phyloP scores from a whole-genome alignment of 92 coral and sea anemone species.

The Isaurus tuberculatus region DNA sequence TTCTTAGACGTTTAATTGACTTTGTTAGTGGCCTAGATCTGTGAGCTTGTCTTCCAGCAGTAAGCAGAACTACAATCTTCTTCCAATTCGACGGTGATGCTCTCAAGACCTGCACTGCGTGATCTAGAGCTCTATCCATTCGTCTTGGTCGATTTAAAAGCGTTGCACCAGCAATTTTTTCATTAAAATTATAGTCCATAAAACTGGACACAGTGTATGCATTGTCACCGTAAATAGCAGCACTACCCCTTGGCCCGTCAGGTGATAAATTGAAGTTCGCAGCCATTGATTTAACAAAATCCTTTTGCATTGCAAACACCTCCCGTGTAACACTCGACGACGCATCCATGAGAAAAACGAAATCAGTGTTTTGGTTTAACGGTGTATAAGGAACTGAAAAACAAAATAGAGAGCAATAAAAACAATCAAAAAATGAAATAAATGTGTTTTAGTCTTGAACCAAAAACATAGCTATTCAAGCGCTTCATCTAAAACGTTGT shows the following conservation, averaged over 20 bases:
- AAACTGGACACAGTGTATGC: constrained; percentile 63
- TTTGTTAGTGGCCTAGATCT: constrained; percentile 57
- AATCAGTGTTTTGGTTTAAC: too few species aligned
- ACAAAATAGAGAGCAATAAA: too few species aligned
- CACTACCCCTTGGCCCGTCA: constrained; percentile 71
- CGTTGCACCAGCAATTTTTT: constrained; percentile 66
- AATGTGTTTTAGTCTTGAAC: too few species aligned
- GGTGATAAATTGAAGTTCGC: too few species aligned
- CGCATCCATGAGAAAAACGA: too few species aligned
- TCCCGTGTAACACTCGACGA: too few species aligned
- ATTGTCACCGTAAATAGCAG: constrained; percentile 71
- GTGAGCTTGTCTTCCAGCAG: constrained; percentile 67
- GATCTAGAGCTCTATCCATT: constrained; percentile 70
- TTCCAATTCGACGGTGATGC: constrained; percentile 49
- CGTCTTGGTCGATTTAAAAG: constrained; percentile 58
- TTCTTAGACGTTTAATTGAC: constrained; percentile 70
- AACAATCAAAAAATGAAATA: too few species aligned
- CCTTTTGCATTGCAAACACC: too few species aligned
- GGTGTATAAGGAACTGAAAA: too few species aligned
- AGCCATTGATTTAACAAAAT: too few species aligned
- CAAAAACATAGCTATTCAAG: too few species aligned
- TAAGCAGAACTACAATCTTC: constrained; percentile 64
- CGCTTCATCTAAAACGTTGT: too few species aligned
- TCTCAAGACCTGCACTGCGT: constrained; percentile 55
- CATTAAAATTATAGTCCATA: constrained; percentile 63